phyloP scores from a whole-genome alignment of 2,113 vertebrate species.

The Forbesichthys agassizii region DNA sequence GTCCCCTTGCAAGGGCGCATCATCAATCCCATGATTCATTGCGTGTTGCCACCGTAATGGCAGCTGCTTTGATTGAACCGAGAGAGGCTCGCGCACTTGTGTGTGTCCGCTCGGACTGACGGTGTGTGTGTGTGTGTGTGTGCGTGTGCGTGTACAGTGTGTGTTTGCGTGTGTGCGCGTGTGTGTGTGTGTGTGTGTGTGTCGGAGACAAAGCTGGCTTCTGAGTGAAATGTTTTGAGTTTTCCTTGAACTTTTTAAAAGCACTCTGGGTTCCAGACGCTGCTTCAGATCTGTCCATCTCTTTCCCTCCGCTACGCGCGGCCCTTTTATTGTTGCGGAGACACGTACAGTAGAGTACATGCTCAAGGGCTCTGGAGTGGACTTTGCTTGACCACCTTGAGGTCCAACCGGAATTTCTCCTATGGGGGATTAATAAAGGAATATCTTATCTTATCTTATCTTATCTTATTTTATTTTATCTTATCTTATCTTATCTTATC shows the following conservation, averaged over 20 bases:
- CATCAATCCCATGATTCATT: slow-evolving; percentile 67
- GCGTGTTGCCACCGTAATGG: slow-evolving; percentile 45
- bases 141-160: slow-evolving; percentile 3
- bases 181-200: neutral
- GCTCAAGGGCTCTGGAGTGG: slow-evolving; percentile 21
- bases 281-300: neutral
- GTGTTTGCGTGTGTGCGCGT: neutral
- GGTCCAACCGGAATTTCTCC: no score
- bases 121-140: slow-evolving; percentile 30
- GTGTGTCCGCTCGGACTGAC: slow-evolving; percentile 57
- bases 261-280: slow-evolving; percentile 41
- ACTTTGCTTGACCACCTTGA: slow-evolving; percentile 35
- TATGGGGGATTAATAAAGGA: no score
- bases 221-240: slow-evolving; percentile 60
- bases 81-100: slow-evolving; percentile 26
- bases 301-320: neutral
- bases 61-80: slow-evolving; percentile 62
- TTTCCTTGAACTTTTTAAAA: slow-evolving; percentile 47
- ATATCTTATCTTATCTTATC: no score
- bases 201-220: slow-evolving; percentile 41
- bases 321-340: slow-evolving; percentile 10
- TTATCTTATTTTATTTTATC: no score
- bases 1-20: slow-evolving; percentile 59
- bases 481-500: no score
- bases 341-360: no score